Conservation (phyloP, 2,797 vertebrate species). For the Limnodromus scolopaceus region DNA sequence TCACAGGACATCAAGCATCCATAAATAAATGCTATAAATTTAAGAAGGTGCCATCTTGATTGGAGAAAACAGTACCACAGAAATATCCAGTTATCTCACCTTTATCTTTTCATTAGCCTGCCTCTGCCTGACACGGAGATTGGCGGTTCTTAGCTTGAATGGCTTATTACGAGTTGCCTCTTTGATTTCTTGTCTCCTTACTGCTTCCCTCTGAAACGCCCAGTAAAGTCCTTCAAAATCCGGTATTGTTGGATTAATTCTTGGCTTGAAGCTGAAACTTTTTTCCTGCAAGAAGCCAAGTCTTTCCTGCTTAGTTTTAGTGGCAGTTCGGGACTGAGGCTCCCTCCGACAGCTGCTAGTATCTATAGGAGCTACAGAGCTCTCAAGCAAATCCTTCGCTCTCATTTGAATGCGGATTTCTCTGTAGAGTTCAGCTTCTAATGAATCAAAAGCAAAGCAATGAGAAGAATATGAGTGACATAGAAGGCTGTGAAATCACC, state of each 20-base stretch:
- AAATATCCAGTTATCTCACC: constrained; percentile 68
- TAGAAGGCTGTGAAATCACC: not conserved
- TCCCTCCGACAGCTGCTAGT: constrained; percentile 33
- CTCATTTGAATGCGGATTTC: constrained; percentile 81
- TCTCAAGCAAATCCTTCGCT: constrained; percentile 80
- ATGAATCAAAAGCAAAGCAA: constrained; percentile 52
- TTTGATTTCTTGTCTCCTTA: constrained; percentile 76
- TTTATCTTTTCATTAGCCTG: constrained; percentile 68
- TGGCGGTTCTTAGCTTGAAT: constrained; percentile 88
- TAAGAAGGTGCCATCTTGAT: not conserved
- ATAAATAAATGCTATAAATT: not conserved
- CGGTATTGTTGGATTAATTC: constrained; percentile 84
- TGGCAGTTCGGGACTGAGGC: constrained; percentile 71
- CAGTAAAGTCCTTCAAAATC: constrained; percentile 88
- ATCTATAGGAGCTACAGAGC: constrained; percentile 68
- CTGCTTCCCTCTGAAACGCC: constrained; percentile 83
- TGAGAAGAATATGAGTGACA: not conserved
- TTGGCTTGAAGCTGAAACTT: constrained; percentile 87
- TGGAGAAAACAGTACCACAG: not conserved
- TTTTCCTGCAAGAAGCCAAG: constrained; percentile 86
- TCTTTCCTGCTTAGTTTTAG: constrained; percentile 81
- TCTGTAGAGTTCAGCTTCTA: constrained; percentile 84
- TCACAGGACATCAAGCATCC: not conserved
- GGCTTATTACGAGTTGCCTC: constrained; percentile 87
- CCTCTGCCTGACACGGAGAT: constrained; percentile 70